A percentile compares a stretch with the other conserved stretches of the same genome.
These are phyloP conservation scores for Hemiscyllium ocellatum DNA, from an alignment of 2,113 vertebrate species.

Conservation along the genomic window DNA sequence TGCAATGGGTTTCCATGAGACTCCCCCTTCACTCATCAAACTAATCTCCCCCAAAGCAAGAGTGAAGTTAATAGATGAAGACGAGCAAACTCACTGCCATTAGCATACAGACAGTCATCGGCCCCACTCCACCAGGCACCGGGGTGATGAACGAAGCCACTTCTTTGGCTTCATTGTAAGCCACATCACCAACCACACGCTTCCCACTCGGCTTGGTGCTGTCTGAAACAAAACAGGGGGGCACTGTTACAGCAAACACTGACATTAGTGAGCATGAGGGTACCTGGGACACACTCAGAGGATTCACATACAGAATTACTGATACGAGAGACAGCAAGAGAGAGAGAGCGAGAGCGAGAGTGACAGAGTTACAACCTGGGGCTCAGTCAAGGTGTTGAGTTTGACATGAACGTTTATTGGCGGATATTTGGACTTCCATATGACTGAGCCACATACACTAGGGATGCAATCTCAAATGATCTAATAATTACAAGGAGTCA, in stretches of 20 bases:
- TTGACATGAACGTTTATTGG: too few species aligned
- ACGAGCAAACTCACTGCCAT: constrained; percentile 70
- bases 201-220: constrained; percentile 74
- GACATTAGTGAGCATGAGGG: not conserved
- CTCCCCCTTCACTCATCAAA: not conserved
- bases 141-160: constrained; percentile 86
- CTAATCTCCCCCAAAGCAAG: not conserved
- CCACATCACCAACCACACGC: constrained; percentile 84
- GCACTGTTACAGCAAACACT: not conserved
- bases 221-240: constrained; percentile 57
- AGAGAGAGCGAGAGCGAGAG: too few species aligned
- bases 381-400: not conserved
- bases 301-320: not conserved
- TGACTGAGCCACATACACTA: too few species aligned
- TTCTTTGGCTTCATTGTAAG: constrained; percentile 74
- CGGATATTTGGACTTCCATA: too few species aligned
- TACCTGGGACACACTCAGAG: not conserved
- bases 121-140: constrained; percentile 91
- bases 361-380: not conserved
- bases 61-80: not conserved
- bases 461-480: too few species aligned
- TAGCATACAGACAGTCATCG: constrained; percentile 97
- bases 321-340: not conserved
- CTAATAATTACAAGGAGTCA: too few species aligned
- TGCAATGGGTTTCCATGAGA: too few species aligned